phyloP scores from a whole-genome alignment of 92 coral and sea anemone genomes.

The Meandrina meandrites region DNA sequence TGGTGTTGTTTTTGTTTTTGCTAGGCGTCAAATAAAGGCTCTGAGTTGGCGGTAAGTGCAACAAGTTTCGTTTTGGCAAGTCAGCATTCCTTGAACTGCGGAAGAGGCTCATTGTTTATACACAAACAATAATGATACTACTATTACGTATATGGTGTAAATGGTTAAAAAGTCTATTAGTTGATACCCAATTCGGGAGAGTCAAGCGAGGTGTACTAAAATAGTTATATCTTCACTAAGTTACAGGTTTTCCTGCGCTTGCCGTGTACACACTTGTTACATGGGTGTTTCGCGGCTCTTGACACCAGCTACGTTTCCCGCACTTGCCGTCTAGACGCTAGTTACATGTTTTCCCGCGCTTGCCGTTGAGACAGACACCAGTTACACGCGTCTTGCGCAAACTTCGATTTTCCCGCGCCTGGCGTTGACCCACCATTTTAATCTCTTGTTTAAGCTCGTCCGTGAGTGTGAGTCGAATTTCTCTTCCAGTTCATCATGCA shows the following conservation, averaged over 20 bases:
- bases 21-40: slow-evolving; percentile 70
- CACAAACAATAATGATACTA: too few species aligned
- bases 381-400: not conserved
- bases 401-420: not conserved
- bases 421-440: not conserved
- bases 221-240: too few species aligned
- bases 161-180: too few species aligned
- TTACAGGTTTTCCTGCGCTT: not conserved
- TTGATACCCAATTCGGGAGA: too few species aligned
- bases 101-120: too few species aligned
- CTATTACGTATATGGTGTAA: too few species aligned
- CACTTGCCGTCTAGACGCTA: not conserved
- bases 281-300: not conserved
- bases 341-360: not conserved
- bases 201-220: too few species aligned
- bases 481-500: slow-evolving; percentile 74
- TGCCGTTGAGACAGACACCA: not conserved
- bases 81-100: not conserved
- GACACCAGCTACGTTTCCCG: not conserved
- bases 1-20: slow-evolving; percentile 4
- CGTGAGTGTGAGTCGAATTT: not conserved
- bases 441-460: not conserved
- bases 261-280: not conserved
- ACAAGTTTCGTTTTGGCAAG: not conserved
- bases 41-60: slow-evolving; percentile 72